These are phyloP conservation scores for Varanus komodoensis DNA, from an alignment of 2,113 vertebrate species.

Conservation along the genomic window DNA sequence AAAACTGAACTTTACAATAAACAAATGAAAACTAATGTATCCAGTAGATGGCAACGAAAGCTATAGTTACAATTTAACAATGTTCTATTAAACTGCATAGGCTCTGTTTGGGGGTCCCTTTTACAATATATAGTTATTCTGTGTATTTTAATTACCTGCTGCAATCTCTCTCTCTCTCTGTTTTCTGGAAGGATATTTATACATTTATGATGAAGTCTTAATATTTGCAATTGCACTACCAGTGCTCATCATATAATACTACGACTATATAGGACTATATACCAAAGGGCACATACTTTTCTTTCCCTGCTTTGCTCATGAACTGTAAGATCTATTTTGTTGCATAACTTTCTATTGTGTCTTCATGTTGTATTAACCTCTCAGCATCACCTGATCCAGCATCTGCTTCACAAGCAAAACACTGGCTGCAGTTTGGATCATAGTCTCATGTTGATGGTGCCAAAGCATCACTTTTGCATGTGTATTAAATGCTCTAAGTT, in stretches of 20 bases:
- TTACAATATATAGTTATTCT: neutral
- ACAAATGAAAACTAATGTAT: neutral
- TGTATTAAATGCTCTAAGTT: neutral
- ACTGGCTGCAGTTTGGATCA: neutral
- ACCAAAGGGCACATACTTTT: neutral
- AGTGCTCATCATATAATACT: neutral
- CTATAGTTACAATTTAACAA: conserved; percentile 1
- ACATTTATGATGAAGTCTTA: neutral
- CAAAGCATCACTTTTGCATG: conserved; percentile 5
- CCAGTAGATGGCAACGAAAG: conserved; percentile 31
- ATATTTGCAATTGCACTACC: neutral
- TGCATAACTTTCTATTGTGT: neutral
- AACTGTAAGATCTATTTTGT: neutral
- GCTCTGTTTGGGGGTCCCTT: neutral
- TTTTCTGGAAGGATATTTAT: neutral
- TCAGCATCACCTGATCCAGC: neutral
- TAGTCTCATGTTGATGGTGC: neutral
- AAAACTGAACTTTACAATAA: neutral
- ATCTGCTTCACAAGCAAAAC: conserved; percentile 17
- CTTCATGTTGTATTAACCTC: conserved; percentile 3
- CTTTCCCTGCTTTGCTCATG: conserved; percentile 7
- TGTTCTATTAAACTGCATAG: neutral
- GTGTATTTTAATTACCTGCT: neutral
- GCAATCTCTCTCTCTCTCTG: neutral
- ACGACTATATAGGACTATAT: neutral